Conservation (phyloP, 2,797 vertebrate species). For the Scolopax bukidnonensis region DNA sequence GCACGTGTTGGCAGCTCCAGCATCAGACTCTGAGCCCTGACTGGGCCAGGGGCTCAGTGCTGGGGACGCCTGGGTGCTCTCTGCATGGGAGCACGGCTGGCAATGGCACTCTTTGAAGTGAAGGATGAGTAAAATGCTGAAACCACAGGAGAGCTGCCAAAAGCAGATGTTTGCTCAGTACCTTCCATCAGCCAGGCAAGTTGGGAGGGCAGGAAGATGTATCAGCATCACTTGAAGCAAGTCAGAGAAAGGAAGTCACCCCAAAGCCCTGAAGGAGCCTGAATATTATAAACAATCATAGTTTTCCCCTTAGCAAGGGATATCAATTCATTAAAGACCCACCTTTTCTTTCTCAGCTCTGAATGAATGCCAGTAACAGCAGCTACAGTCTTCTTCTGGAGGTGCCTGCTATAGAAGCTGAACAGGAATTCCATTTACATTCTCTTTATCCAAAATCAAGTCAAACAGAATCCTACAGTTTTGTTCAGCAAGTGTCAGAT, state of each 20-base stretch:
- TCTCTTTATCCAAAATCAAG: not conserved
- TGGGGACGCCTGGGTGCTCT: not conserved
- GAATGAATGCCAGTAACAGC: not conserved
- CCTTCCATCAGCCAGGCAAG: not conserved
- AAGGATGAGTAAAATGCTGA: not conserved
- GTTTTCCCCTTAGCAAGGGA: not conserved
- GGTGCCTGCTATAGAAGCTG: not conserved
- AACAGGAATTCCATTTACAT: not conserved
- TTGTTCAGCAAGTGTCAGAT: not conserved
- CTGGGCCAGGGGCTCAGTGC: accelerated
- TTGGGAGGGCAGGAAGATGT: not conserved
- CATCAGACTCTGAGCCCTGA: not conserved
- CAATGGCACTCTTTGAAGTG: not conserved
- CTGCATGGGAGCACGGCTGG: not conserved
- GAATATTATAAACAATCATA: not conserved
- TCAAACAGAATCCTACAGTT: not conserved
- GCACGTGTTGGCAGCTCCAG: not conserved
- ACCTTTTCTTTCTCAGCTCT: not conserved
- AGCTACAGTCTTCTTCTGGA: not conserved
- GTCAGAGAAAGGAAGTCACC: not conserved
- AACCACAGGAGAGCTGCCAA: not conserved
- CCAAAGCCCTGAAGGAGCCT: not conserved
- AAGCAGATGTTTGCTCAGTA: not conserved
- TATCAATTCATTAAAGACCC: not conserved
- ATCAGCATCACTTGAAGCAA: not conserved